Evolutionary conservation across 2,888 invertebrate genomes (phyloP), one percentile per base, ranked within the genome.

Genomic region (Stramonita haemastoma): DNA sequence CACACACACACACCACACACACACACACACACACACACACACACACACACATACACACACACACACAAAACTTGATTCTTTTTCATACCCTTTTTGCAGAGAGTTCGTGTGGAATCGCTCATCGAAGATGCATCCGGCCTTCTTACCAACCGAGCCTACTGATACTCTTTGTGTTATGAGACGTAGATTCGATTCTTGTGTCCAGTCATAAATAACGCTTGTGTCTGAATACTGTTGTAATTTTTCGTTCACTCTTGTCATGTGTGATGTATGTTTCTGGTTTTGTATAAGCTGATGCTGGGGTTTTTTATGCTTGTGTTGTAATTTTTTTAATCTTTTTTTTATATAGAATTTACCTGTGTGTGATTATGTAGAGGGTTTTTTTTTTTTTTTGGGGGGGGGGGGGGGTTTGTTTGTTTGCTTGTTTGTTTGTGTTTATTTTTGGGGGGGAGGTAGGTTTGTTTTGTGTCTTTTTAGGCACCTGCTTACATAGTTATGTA

Each of bases 111-210:
- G 34, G 95, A 95, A 90, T 89, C 91, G 6, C 91, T 95, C 17
- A 90, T 95, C 26, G 94, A 95, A 87, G 95, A 95, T 91, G 36
- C 91, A 11, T 87, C 93, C 46, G 95, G 94, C 11, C 90, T 95
- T 2, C 85, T 94, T n/a, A 93, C 92, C 70, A 94, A 94, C 91
- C 92, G 95, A 91, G 93, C 93, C 29, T 91, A 92, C 77, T 81
- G 34, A 85, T 57, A 4, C 46, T 8, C 46, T 46, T 46, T 8
- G 4, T 46, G n/a, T n/a, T n/a, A n/a, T n/a, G n/a, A n/a, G n/a
- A n/a, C n/a, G n/a, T n/a, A n/a, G n/a, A n/a, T n/a, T n/a, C n/a
- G n/a, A 5, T 8, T 8, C 46, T 46, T 32, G 29, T 79, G 79
- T 32, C n/a, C 46, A 46, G 46, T 46, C 4, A 46, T 46, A 46